phyloP scores from a whole-genome alignment of 2,113 vertebrate species.

The Mola mola region DNA sequence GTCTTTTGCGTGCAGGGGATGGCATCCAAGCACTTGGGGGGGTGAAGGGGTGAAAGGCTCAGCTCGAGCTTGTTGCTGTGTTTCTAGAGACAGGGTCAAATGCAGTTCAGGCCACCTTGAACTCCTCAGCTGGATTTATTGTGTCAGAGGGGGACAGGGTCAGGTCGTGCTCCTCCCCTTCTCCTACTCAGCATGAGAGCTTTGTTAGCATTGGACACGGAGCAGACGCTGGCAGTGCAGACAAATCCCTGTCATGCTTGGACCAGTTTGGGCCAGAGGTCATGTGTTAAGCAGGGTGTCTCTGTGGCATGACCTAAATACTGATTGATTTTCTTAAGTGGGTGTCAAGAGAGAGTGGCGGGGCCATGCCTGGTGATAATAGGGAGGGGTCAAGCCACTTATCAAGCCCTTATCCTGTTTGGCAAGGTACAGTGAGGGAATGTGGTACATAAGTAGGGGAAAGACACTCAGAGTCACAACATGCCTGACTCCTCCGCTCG shows the following conservation, averaged over 20 bases:
- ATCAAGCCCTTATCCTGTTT: conserved; percentile 32
- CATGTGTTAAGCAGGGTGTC: conserved; percentile 55
- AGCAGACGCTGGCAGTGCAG: conserved; percentile 55
- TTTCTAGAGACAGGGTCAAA: conserved; percentile 44
- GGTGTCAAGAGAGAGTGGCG: conserved; percentile 13
- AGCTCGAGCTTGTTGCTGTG: conserved; percentile 18
- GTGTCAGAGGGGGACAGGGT: conserved; percentile 57
- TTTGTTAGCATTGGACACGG: conserved; percentile 66
- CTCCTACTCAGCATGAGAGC: conserved; percentile 48
- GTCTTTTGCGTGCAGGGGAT: no score
- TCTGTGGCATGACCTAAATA: conserved; percentile 58
- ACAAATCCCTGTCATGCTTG: conserved; percentile 63
- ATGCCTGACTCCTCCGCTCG: conserved; percentile 28
- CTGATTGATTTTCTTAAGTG: conserved; percentile 73
- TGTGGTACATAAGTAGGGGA: conserved; percentile 23
- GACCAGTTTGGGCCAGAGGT: conserved; percentile 63
- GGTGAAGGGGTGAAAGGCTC: conserved; percentile 7
- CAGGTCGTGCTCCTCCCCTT: conserved; percentile 12
- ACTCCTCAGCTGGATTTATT: conserved; percentile 65
- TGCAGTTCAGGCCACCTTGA: conserved; percentile 70
- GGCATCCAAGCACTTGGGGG: no score
- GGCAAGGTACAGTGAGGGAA: conserved; percentile 31
- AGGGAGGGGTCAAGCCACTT: conserved; percentile 56
- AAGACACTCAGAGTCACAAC: conserved; percentile 39
- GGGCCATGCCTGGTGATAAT: not conserved